Conservation (phyloP, 2,888 invertebrate genomes). For the Muscina levida region DNA sequence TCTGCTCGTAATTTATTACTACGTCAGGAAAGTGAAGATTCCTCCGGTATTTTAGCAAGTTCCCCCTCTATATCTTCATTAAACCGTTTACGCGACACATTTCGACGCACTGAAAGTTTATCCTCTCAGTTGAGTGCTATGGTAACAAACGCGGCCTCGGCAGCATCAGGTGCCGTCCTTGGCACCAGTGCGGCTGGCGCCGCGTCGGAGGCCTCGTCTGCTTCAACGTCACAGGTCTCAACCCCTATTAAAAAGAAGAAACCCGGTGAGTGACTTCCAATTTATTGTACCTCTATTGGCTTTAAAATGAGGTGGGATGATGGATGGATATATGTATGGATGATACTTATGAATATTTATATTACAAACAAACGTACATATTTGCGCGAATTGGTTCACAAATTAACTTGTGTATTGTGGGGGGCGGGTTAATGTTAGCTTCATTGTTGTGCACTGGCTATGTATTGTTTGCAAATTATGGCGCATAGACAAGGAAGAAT, state of each 20-base stretch:
- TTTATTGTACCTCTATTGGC: neutral
- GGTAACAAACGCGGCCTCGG: slow-evolving; percentile 74
- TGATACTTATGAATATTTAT: no score
- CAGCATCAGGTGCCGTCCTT: slow-evolving; percentile 74
- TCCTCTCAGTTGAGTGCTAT: slow-evolving; percentile 76
- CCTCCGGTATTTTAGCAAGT: slow-evolving; percentile 72
- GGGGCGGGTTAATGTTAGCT: no score
- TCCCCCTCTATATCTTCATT: slow-evolving; percentile 82
- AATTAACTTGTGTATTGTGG: neutral
- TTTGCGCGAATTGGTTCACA: no score
- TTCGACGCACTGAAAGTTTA: slow-evolving; percentile 77
- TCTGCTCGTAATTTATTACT: slow-evolving; percentile 75
- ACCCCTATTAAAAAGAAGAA: slow-evolving; percentile 69
- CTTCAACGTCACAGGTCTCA: slow-evolving; percentile 56
- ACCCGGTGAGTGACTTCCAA: slow-evolving; percentile 73
- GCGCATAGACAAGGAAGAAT: no score
- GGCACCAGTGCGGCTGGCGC: slow-evolving; percentile 67
- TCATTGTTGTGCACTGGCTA: no score
- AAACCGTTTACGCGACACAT: slow-evolving; percentile 77
- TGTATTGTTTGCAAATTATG: no score
- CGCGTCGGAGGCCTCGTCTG: slow-evolving; percentile 62
- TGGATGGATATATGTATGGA: neutral
- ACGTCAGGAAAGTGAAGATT: slow-evolving; percentile 76
- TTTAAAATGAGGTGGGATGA: neutral
- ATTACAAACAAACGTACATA: no score